Conservation (phyloP, 2,888 invertebrate species). For the Hydriomena furcata region DNA sequence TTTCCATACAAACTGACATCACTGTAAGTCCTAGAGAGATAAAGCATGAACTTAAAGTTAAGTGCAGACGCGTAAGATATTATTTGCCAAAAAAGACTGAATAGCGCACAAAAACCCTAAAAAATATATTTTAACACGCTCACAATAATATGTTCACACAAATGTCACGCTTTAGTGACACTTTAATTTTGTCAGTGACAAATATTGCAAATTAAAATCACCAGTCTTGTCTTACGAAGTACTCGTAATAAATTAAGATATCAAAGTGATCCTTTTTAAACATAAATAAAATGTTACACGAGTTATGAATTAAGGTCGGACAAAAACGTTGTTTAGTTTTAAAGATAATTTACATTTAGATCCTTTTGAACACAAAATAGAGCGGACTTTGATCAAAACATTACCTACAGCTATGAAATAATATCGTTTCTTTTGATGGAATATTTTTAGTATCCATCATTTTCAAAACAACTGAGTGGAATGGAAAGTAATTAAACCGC, state of each 20-base stretch:
- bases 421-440: neutral
- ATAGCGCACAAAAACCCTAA: too few relatives aligned
- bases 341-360: neutral
- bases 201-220: slow-evolving; percentile 41
- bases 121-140: neutral
- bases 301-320: slow-evolving; percentile 20
- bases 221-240: slow-evolving; percentile 31
- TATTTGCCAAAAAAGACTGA: too few relatives aligned
- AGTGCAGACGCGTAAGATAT: too few relatives aligned
- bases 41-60: too few relatives aligned
- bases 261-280: slow-evolving; percentile 16
- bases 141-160: slow-evolving; percentile 21
- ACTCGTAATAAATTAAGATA: slow-evolving; percentile 22
- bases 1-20: too few relatives aligned
- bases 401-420: neutral
- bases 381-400: slow-evolving; percentile 23
- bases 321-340: neutral
- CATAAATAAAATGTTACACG: slow-evolving; percentile 17
- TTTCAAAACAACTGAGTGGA: slow-evolving; percentile 24
- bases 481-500: slow-evolving; percentile 41
- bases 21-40: too few relatives aligned
- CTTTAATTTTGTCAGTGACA: slow-evolving; percentile 39
- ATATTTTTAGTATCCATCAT: slow-evolving; percentile 6
- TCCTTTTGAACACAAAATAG: slow-evolving; percentile 25
- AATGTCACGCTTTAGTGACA: too few relatives aligned